phyloP scores from a whole-genome alignment of 2,797 vertebrate species.

The Helicolenus hilgendorfi region DNA sequence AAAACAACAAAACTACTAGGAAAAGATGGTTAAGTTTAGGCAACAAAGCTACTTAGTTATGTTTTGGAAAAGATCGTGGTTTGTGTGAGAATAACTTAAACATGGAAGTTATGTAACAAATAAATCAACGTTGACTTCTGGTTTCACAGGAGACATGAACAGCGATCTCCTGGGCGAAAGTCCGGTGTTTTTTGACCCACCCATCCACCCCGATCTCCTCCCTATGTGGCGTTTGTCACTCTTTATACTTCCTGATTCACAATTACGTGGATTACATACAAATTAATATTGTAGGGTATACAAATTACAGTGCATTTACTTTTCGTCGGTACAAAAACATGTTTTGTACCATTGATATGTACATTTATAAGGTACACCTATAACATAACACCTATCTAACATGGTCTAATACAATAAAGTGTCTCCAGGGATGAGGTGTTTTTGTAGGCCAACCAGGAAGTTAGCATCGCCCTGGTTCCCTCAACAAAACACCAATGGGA shows the following conservation, averaged over 20 bases:
- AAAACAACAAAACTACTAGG: background rate
- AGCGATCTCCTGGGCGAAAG: too few relatives aligned
- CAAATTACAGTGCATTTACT: background rate
- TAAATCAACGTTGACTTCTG: too few relatives aligned
- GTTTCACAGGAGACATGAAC: too few relatives aligned
- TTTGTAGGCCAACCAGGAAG: too few relatives aligned
- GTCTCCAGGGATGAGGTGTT: rapidly evolving
- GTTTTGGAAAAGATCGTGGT: background rate
- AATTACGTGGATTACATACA: background rate
- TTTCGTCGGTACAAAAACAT: background rate
- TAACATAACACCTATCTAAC: too few relatives aligned
- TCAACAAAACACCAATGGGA: too few relatives aligned
- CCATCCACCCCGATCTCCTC: too few relatives aligned
- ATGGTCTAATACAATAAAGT: rapidly evolving
- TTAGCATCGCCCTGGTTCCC: too few relatives aligned
- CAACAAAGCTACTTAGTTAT: too few relatives aligned
- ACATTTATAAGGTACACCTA: background rate
- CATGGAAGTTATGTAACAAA: background rate
- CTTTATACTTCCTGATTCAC: background rate
- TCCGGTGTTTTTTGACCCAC: too few relatives aligned
- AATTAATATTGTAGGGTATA: background rate
- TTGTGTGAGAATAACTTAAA: background rate
- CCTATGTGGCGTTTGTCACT: background rate
- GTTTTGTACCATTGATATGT: background rate
- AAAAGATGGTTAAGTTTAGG: too few relatives aligned